Evolutionary conservation across 1,140 invertebrate genomes (phyloP), one percentile per base, ranked within the genome.

Genomic region (Galleria mellonella): DNA sequence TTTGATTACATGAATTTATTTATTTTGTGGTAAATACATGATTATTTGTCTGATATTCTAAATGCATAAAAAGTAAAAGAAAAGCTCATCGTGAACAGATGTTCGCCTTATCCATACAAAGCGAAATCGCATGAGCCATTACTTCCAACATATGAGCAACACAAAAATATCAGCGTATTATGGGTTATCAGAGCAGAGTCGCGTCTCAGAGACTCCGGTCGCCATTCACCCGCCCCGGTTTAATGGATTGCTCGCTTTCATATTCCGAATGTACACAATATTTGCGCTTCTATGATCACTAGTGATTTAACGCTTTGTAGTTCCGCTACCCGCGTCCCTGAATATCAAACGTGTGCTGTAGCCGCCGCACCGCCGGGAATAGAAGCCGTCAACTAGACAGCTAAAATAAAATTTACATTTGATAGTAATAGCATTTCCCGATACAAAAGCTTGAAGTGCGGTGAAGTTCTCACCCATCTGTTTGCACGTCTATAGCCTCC

Each of bases 81-180:
- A 2, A 23, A 6, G 6, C 6, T 23, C 2, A 23, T n/a, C n/a
- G n/a, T 2, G 6, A 23, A 23, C 17, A 23, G 6, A 23, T 6
- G 17, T 6, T 23, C 6, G 51, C 43, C 49, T 44, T 60, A 49
- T 71, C 70, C 62, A 63, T 35, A 67, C 43, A 38, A 37, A 40
- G 35, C 40, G 7, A 59, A 41, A 55, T 48, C 29, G 61, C 58
- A 77, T 76, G 62, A 77, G 61, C 78, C 76, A 83, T 85, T 85
- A 85, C 81, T 83, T 81, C 76, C 81, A 72, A 85, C 78, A 76
- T 85, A 85, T 85, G 81, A 85, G 76, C 73, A 83, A 74, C 73
- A 76, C 73, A 85, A 79, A 84, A 85, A 85, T 85, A 85, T 85
- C 78, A 75, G 71, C 70, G 78, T 75, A 85, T 85, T 85, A 85